These are phyloP conservation scores for Phaonia tiefii DNA, from an alignment of 2,888 invertebrate species.

Conservation along the genomic window DNA sequence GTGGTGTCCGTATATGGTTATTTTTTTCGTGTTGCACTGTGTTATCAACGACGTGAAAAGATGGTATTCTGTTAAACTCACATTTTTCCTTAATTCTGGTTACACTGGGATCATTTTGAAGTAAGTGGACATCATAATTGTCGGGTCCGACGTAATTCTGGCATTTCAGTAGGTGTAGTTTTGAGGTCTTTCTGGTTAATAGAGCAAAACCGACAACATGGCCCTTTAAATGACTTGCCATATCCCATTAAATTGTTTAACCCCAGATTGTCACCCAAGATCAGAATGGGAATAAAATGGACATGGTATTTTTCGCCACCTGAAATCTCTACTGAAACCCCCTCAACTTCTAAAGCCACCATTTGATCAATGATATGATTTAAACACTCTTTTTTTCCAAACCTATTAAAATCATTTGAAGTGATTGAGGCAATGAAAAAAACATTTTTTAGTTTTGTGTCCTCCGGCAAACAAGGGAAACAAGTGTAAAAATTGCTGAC, in stretches of 20 bases:
- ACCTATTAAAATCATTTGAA: too few relatives aligned
- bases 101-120: neutral
- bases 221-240: slow-evolving; percentile 1
- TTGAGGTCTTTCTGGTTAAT: neutral
- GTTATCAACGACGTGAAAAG: neutral
- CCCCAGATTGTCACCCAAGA: slow-evolving; percentile 24
- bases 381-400: slow-evolving; percentile 17
- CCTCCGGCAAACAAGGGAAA: too few relatives aligned
- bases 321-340: neutral
- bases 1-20: too few relatives aligned
- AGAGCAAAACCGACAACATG: slow-evolving; percentile 16
- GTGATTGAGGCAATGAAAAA: slow-evolving; percentile 22
- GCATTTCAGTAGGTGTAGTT: neutral
- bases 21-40: neutral
- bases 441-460: slow-evolving; percentile 25
- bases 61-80: neutral
- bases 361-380: slow-evolving; percentile 21
- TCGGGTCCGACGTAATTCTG: neutral
- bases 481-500: too few relatives aligned
- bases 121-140: neutral
- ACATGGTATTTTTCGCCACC: neutral
- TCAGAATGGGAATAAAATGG: slow-evolving; percentile 19
- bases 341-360: slow-evolving; percentile 13
- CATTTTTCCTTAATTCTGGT: neutral
- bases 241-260: slow-evolving; percentile 22